phyloP scores from a whole-genome alignment of 1,140 invertebrate genomes.

The Cecropterus lyciades region DNA sequence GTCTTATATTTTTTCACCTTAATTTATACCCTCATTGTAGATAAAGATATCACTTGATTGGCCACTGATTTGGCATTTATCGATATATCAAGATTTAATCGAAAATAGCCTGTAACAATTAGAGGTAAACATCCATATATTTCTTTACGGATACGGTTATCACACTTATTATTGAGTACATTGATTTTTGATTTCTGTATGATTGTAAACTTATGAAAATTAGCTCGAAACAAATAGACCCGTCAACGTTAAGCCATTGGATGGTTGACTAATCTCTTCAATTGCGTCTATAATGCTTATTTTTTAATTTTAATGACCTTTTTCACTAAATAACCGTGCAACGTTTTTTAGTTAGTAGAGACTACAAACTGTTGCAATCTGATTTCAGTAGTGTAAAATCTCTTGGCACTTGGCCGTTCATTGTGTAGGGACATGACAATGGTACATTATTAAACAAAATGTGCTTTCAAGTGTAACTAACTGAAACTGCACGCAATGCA shows the following conservation, averaged over 20 bases:
- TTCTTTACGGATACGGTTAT: neutral
- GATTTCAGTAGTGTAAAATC: neutral
- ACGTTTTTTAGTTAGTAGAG: neutral
- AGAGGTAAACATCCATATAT: neutral
- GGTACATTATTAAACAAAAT: neutral
- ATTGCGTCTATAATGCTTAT: neutral
- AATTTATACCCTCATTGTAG: neutral
- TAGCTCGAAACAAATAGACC: too few species aligned
- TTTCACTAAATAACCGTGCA: neutral
- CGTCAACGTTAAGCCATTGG: too few species aligned
- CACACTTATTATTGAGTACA: neutral
- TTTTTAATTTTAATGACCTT: neutral
- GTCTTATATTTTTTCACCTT: neutral
- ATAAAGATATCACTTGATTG: neutral
- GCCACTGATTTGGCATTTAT: neutral
- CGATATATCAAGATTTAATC: neutral
- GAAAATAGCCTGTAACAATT: neutral
- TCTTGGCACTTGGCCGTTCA: neutral
- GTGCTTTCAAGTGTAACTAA: conserved; percentile 8
- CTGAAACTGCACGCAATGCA: neutral
- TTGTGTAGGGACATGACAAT: neutral
- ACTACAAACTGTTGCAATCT: neutral
- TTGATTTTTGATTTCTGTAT: too few species aligned
- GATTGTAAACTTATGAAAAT: too few species aligned
- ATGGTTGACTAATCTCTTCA: too few species aligned